phyloP scores from a whole-genome alignment of 2,797 vertebrate genomes.

The Lithobates pipiens region DNA sequence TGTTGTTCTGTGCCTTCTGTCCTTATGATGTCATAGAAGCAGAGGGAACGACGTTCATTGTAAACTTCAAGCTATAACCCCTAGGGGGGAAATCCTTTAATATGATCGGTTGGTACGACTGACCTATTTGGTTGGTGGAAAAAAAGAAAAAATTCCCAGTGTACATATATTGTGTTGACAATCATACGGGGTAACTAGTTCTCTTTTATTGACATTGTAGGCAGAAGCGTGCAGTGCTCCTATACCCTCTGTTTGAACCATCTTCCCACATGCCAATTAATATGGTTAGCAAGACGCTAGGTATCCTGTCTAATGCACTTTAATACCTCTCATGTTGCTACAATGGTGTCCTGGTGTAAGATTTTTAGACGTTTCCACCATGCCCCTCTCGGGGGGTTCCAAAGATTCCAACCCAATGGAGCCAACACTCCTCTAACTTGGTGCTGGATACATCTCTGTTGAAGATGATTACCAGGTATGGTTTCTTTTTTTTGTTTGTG shows the following conservation, averaged over 20 bases:
- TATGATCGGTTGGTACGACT: conserved; percentile 60
- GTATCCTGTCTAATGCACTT: conserved; percentile 60
- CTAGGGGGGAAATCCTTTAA: not conserved
- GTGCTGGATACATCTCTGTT: conserved; percentile 16
- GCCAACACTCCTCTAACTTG: not conserved
- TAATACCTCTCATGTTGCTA: conserved; percentile 3
- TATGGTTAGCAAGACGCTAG: conserved; percentile 49
- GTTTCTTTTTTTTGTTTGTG: no score
- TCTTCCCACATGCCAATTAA: conserved; percentile 29
- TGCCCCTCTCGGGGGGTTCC: conserved; percentile 16
- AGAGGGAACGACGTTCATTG: conserved; percentile 22
- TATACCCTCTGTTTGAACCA: conserved; percentile 19
- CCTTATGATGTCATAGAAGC: conserved; percentile 32
- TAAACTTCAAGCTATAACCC: conserved; percentile 3
- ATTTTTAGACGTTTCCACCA: conserved; percentile 1
- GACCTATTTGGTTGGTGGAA: conserved; percentile 28
- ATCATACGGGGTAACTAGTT: conserved; percentile 43
- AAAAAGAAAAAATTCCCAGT: conserved; percentile 16
- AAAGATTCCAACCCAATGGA: conserved; percentile 50
- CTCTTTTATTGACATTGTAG: conserved; percentile 35
- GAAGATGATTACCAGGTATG: not conserved
- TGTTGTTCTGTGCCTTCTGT: conserved; percentile 30
- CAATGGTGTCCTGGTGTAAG: not conserved
- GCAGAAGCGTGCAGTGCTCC: conserved; percentile 6
- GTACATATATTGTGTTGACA: conserved; percentile 55